phyloP scores from a whole-genome alignment of 1,140 invertebrate species.

The Hylyphantes graminicola region DNA sequence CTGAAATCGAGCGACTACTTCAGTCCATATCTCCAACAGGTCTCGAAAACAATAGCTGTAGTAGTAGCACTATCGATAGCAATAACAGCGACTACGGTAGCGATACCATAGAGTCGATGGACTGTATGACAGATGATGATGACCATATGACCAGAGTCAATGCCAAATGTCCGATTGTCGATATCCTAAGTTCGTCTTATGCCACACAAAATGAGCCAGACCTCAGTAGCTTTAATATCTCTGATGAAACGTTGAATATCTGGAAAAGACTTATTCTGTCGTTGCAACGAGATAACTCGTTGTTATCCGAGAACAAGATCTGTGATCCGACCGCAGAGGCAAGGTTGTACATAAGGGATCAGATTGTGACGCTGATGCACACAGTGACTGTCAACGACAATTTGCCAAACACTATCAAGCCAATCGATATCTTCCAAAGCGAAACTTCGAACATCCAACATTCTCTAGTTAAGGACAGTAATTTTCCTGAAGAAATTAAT shows the following conservation, averaged over 20 bases:
- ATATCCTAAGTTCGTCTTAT: conserved; percentile 19
- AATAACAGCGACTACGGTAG: conserved; percentile 63
- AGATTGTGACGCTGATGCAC: conserved; percentile 90
- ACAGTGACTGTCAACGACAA: conserved; percentile 76
- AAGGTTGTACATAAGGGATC: conserved; percentile 89
- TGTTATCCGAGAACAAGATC: conserved; percentile 4
- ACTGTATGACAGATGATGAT: conserved; percentile 58
- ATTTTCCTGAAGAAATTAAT: conserved; percentile 16
- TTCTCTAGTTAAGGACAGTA: background rate
- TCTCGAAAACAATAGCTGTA: conserved; percentile 48
- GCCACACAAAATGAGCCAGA: conserved; percentile 15
- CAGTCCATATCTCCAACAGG: conserved; percentile 57
- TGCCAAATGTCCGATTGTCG: conserved; percentile 10
- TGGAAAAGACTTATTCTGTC: conserved; percentile 63
- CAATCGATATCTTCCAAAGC: background rate
- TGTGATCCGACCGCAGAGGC: conserved; percentile 75
- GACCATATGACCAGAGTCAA: conserved; percentile 14
- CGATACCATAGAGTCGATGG: conserved; percentile 62
- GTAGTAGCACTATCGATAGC: conserved; percentile 59
- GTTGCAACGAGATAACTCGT: conserved; percentile 68
- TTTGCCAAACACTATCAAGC: conserved; percentile 2
- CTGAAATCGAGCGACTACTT: conserved; percentile 60
- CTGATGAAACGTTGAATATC: conserved; percentile 63
- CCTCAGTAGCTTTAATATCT: conserved; percentile 48
- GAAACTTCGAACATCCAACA: background rate